Conservation (phyloP, 2,113 vertebrate genomes). For the Nothocercus julius region DNA sequence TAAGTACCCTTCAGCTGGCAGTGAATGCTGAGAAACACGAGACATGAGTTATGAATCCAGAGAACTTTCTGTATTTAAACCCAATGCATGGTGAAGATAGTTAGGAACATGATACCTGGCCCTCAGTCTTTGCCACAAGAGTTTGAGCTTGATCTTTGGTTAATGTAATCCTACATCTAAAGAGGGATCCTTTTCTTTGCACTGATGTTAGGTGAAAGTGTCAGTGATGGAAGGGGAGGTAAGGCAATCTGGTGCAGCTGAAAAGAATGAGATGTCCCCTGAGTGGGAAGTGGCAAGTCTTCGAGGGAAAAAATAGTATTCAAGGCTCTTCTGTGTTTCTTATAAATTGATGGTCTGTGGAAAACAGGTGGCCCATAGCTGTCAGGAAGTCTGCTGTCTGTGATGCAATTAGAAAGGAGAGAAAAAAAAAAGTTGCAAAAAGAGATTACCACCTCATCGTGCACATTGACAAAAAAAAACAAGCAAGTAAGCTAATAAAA, state of each 20-base stretch:
- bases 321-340: neutral
- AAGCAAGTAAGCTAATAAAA: neutral
- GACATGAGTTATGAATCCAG: neutral
- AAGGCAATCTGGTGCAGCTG: constrained; percentile 8
- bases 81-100: neutral
- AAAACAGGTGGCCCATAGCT: neutral
- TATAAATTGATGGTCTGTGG: neutral
- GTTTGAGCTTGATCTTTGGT: neutral
- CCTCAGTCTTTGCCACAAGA: neutral
- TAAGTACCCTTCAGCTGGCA: neutral
- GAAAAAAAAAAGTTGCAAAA: neutral
- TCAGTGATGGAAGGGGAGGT: constrained; percentile 26
- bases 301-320: neutral
- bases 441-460: neutral
- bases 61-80: neutral
- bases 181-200: neutral
- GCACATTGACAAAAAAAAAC: fast-evolving
- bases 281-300: neutral
- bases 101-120: constrained; percentile 4
- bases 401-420: neutral
- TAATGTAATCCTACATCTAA: neutral
- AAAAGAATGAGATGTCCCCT: neutral
- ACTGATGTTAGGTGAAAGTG: neutral
- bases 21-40: neutral
- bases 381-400: neutral